Conservation (phyloP, 2,888 invertebrate genomes). For the Ecliptopera silaceata region DNA sequence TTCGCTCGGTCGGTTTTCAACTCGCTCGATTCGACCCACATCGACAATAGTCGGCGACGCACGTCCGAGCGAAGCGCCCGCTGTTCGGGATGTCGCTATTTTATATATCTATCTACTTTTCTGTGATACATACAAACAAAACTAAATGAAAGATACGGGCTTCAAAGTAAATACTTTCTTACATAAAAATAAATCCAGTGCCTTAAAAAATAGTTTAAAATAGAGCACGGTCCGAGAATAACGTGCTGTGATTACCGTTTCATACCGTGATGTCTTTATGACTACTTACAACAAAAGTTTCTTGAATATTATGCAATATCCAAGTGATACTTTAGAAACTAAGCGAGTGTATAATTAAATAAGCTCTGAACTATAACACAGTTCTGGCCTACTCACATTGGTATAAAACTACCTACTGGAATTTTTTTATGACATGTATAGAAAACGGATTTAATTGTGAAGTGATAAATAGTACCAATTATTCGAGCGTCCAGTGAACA, state of each 20-base stretch:
- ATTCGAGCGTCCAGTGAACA: neutral
- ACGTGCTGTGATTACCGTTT: constrained; percentile 27
- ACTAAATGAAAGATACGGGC: constrained; percentile 17
- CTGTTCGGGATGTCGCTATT: constrained; percentile 23
- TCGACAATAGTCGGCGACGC: constrained; percentile 45
- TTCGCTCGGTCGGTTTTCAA: neutral
- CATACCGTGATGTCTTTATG: constrained; percentile 33
- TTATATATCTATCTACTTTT: constrained; percentile 34
- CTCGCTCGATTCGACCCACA: neutral
- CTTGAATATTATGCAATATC: constrained; percentile 44
- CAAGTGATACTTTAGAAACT: neutral
- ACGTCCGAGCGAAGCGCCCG: constrained; percentile 45
- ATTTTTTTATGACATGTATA: no score
- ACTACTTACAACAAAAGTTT: constrained; percentile 34
- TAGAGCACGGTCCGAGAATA: constrained; percentile 21
- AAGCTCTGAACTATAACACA: no score
- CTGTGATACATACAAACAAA: constrained; percentile 46
- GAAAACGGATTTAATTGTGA: no score
- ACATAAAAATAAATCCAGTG: constrained; percentile 11
- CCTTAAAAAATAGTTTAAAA: constrained; percentile 22
- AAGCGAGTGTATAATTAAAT: no score
- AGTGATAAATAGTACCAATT: no score
- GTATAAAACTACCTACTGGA: no score
- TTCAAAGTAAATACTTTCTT: neutral
- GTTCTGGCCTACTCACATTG: no score